These are phyloP conservation scores for Dimorphilus gyrociliatus DNA, from an alignment of 2,888 invertebrate genomes.

Conservation along the genomic window DNA sequence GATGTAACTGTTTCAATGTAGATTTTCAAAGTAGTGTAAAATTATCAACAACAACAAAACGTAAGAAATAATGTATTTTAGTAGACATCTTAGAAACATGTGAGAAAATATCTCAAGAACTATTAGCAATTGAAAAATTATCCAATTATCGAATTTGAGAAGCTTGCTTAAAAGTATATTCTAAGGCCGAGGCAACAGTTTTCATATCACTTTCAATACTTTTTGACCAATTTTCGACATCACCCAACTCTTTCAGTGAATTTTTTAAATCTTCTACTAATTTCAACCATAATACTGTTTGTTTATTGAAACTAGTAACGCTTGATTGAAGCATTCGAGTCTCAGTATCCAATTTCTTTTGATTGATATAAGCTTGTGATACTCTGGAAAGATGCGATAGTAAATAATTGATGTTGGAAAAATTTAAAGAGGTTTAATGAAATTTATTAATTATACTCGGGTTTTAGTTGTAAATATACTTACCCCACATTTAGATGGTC, in stretches of 20 bases:
- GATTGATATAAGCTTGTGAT: conserved; percentile 93
- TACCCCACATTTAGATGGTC: conserved; percentile 96
- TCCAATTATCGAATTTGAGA: no score
- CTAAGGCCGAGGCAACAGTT: conserved; percentile 66
- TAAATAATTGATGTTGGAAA: conserved; percentile 1
- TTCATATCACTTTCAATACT: conserved; percentile 92
- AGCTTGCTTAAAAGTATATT: conserved; percentile 74
- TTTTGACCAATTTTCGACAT: conserved; percentile 95
- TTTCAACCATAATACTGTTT: conserved; percentile 90
- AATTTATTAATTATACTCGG: no score
- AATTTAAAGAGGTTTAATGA: conserved; percentile 1
- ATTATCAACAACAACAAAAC: no score
- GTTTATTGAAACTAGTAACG: conserved; percentile 82
- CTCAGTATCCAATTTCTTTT: conserved; percentile 90
- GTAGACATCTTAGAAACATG: no score
- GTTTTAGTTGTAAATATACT: conserved; percentile 16
- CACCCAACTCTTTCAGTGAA: conserved; percentile 67
- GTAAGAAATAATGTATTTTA: no score
- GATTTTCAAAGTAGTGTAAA: no score
- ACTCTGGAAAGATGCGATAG: conserved; percentile 49
- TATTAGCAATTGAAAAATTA: no score
- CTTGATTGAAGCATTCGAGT: conserved; percentile 85
- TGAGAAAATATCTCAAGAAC: no score
- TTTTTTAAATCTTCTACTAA: conserved; percentile 47
- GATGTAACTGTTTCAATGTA: no score